Conservation (phyloP, 1,140 invertebrate genomes). For the Fopius arisanus region DNA sequence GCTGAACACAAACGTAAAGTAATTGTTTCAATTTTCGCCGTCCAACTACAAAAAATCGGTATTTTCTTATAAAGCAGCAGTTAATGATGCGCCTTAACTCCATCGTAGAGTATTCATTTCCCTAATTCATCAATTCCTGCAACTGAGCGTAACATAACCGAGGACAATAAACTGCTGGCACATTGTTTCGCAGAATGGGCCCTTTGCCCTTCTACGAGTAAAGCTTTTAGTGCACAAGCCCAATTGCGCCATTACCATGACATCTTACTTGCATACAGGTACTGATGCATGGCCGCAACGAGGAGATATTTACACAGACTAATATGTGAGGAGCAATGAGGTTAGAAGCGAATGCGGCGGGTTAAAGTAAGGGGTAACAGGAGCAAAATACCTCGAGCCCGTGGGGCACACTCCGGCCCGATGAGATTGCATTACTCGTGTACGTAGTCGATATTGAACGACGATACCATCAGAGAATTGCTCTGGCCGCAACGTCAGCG, state of each 20-base stretch:
- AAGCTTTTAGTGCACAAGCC: not conserved
- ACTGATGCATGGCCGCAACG: not conserved
- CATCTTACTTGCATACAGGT: not conserved
- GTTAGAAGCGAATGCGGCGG: not conserved
- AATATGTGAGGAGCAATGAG: slow-evolving; percentile 20
- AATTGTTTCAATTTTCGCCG: too few relatives aligned
- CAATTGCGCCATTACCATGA: not conserved
- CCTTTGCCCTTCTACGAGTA: not conserved
- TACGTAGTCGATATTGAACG: slow-evolving; percentile 20
- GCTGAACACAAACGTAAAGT: too few relatives aligned
- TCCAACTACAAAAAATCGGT: too few relatives aligned
- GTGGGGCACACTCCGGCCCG: not conserved
- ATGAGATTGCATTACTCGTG: slow-evolving; percentile 24
- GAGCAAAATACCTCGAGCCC: slow-evolving; percentile 7
- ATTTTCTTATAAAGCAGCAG: too few relatives aligned
- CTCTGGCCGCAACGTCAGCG: slow-evolving; percentile 11
- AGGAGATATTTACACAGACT: not conserved
- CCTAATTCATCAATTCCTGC: too few relatives aligned
- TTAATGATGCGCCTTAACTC: too few relatives aligned
- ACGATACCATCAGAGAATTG: slow-evolving; percentile 28
- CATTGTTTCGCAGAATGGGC: not conserved
- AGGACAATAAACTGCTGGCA: too few relatives aligned
- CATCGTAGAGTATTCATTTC: too few relatives aligned
- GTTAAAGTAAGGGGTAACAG: not conserved
- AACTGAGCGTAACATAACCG: too few relatives aligned